Evolutionary conservation across 2,113 vertebrate genomes (phyloP), one percentile per base, ranked within the genome.

Genomic region (Myxocyprinus asiaticus): DNA sequence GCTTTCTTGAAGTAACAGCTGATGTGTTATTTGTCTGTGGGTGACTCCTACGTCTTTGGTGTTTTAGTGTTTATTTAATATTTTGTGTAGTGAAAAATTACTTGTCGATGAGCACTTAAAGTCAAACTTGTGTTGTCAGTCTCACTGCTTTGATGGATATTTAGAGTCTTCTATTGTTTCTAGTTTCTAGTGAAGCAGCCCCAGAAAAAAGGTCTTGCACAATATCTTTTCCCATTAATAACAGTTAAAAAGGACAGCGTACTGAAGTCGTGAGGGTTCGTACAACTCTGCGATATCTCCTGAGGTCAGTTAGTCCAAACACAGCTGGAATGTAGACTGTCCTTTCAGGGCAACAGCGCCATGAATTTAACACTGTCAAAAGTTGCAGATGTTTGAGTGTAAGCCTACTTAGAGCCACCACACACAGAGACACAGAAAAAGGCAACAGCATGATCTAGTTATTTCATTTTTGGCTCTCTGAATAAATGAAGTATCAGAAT

Each of bases 231-330:
- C 17, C 61, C 59, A 72, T 67, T 79, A 70, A 62, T 76, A 45
- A 65, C 68, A 7, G 61, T 62, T 56, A 76, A 76, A 78, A 82
- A 63, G 76, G 64, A 44, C 58, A 43, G 55, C 4, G 14, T n/a
- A 33, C n/a, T 47, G 9, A 63, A 45, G 48, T 58, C 62, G 43
- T 70, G 77, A 79, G 78, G 55, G 77, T 45, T 55, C 17, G 74
- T 78, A 78, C 61, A 43, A 67, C 62, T 78, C 51, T 14, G 66
- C 68, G 76, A 84, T 44, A 47, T 84, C 83, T 69, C 77, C 1
- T 11, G 67, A 76, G 51, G 81, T 82, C 72, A 55, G 9, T 9
- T 2, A 72, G 47, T 76, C 68, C 48, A 80, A 73, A 83, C 82
- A 80, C 47, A 22, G 44, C 78, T 73, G 82, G 67, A 80, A 72